Conservation (phyloP, 2,113 vertebrate species). For the Melanerpes aurifrons region DNA sequence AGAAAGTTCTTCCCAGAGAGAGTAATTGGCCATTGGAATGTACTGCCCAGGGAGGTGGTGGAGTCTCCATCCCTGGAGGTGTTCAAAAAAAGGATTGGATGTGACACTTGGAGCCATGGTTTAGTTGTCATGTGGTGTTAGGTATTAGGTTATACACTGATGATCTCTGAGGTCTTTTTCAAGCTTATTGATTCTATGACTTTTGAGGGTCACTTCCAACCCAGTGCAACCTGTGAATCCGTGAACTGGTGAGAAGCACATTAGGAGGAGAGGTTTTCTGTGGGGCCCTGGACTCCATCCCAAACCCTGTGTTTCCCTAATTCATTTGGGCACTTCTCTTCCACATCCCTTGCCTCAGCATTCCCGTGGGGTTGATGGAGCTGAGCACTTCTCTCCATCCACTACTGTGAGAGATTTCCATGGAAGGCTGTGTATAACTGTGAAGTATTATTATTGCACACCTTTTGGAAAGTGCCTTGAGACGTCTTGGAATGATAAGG, state of each 20-base stretch:
- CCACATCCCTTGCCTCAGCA: not conserved
- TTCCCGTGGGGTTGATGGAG: slow-evolving; percentile 10
- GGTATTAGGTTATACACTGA: too few relatives aligned
- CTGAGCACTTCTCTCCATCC: not conserved
- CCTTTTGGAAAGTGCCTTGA: slow-evolving; percentile 72
- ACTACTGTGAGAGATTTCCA: slow-evolving; percentile 18
- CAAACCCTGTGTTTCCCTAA: not conserved
- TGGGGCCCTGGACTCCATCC: not conserved
- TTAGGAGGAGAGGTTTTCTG: not conserved
- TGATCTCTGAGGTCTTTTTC: too few relatives aligned
- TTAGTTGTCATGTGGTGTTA: too few relatives aligned
- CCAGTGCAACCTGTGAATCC: too few relatives aligned
- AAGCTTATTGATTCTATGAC: too few relatives aligned
- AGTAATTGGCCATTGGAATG: too few relatives aligned
- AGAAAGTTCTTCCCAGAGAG: too few relatives aligned
- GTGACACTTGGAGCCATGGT: too few relatives aligned
- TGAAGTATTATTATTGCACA: slow-evolving; percentile 70
- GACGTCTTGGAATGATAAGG: slow-evolving; percentile 67
- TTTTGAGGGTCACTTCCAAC: too few relatives aligned
- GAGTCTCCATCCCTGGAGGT: too few relatives aligned
- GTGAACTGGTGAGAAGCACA: not conserved
- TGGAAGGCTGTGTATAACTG: slow-evolving; percentile 58
- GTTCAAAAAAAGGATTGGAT: too few relatives aligned
- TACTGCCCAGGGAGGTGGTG: too few relatives aligned
- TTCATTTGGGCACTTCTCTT: not conserved